A percentile compares a stretch with the other conserved stretches of the same genome.
Conservation (phyloP, 2,113 vertebrate genomes). For the Nycticebus coucang region DNA sequence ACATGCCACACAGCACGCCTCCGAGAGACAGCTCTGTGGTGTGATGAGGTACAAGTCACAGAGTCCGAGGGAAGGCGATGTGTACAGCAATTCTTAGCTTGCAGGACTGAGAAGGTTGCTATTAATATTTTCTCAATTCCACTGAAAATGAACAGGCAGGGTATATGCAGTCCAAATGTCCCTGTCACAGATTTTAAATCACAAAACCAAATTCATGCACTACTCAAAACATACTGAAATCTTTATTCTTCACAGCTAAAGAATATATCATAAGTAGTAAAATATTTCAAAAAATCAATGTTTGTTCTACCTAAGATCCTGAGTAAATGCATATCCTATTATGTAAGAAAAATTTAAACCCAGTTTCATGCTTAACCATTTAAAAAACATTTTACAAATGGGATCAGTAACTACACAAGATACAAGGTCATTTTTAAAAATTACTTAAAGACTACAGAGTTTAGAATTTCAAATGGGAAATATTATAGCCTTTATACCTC, state of each 20-base stretch:
- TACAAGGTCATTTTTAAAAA: constrained; percentile 42
- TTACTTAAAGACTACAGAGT: not conserved
- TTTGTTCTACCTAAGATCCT: not conserved
- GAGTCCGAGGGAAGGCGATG: not conserved
- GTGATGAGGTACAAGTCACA: not conserved
- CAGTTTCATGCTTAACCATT: constrained; percentile 32
- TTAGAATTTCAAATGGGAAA: constrained; percentile 53
- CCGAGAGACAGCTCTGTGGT: not conserved
- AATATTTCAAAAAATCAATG: not conserved
- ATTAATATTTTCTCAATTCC: not conserved
- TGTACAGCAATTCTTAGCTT: not conserved
- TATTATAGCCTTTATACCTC: not conserved
- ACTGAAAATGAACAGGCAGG: not conserved
- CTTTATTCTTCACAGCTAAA: not conserved
- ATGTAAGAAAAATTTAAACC: not conserved
- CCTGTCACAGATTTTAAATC: constrained; percentile 5
- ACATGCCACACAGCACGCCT: not conserved
- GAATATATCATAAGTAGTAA: not conserved
- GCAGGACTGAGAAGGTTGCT: not conserved
- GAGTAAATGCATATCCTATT: not conserved
- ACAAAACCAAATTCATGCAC: not conserved
- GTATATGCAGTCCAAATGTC: not conserved
- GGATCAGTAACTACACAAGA: constrained; percentile 16
- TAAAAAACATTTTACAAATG: constrained; percentile 34
- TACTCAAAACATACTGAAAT: constrained; percentile 8